Conservation (phyloP, 2,888 invertebrate genomes). For the Macrosiphum euphorbiae region DNA sequence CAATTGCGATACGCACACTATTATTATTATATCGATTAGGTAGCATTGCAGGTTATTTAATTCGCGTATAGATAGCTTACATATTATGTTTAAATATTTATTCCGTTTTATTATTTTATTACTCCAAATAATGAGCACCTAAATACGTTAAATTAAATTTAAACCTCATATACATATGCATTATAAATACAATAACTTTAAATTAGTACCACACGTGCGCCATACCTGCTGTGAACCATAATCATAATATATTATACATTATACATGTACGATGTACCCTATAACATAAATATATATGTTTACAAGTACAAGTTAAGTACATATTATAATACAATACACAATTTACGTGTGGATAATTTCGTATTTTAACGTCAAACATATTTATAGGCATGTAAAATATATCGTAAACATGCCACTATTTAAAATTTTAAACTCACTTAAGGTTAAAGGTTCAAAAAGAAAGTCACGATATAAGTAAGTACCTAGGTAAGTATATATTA, state of each 20-base stretch:
- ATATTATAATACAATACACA: neutral
- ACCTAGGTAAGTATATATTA: neutral
- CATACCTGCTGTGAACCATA: neutral
- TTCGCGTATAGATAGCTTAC: neutral
- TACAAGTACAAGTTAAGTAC: neutral
- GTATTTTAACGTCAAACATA: neutral
- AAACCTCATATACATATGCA: neutral
- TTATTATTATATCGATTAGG: neutral
- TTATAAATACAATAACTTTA: neutral
- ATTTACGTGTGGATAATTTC: neutral
- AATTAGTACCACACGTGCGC: neutral
- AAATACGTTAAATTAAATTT: neutral
- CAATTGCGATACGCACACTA: neutral
- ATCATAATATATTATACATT: neutral
- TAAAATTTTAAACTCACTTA: neutral
- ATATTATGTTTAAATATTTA: constrained; percentile 4
- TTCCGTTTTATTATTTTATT: neutral
- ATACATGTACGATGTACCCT: neutral
- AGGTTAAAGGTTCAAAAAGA: constrained; percentile 55
- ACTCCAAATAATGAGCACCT: neutral
- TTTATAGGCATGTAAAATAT: neutral
- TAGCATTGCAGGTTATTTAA: neutral
- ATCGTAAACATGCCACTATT: neutral
- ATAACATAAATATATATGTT: neutral
- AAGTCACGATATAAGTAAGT: constrained; percentile 26